Base-by-base conservation (phyloP, 1,140 invertebrate species). In the Drosophila micromelanica region DNA sequence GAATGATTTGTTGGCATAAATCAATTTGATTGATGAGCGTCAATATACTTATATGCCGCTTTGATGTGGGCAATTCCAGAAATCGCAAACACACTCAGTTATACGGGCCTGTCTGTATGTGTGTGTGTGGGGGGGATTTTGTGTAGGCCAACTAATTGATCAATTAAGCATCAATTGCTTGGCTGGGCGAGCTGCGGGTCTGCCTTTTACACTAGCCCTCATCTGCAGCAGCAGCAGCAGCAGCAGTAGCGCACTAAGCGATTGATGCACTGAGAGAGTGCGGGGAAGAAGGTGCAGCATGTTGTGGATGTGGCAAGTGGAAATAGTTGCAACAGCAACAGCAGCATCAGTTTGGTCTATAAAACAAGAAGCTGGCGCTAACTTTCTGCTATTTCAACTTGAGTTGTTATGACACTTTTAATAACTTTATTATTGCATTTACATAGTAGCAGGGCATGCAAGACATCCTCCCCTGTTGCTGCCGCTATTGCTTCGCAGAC, bases 321-420 rank as follows among this genome's bases (percentile, higher is more conserved):
- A 27, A 27, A 27, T 6, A 27, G 27, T 27, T 27, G 13, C n/a
- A 46, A 11, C 45, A 48, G 11, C 62, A 67, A 3, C 43, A 32
- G 23, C 30, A 38, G 46, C 45, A 52, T 32, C 70, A 61, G 49
- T 62, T 48, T 12, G 46, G 61, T 75, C 73, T 67, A 75, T 85
- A 69, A 76, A 79, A 67, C 70, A 75, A 80, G 64, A 64, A 86
- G 76, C 81, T 87, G 71, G 70, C 76, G 63, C 74, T 89, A 87
- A 87, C 61, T 87, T 87, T 87, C 46, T 75, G 82, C 82, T 89
- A 87, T 89, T 87, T 82, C 82, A 87, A 87, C 80, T 90, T 90
- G 90, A 91, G 90, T 91, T 91, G 86, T 91, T 91, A 91, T 91
- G 90, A 91, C 90, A 91, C 90, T 91, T 91, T 91, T 91, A 91